These are phyloP conservation scores for Pachyramphus minor DNA, from an alignment of 2,113 vertebrate species.

Conservation along the genomic window DNA sequence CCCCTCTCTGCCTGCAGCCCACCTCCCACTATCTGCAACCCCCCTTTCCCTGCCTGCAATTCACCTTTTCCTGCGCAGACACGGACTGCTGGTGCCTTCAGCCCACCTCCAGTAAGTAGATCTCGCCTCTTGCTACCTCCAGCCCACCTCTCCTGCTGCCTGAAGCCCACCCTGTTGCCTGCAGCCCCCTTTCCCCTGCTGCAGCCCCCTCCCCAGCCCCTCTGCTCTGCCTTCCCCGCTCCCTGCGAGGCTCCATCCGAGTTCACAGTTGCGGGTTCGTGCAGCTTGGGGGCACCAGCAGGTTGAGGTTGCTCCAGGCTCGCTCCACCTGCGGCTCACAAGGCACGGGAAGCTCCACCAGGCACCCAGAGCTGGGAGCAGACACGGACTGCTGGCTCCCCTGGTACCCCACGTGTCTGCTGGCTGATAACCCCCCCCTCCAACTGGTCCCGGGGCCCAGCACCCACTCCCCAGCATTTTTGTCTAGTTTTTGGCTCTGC, in stretches of 20 bases:
- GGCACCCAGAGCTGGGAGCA: neutral
- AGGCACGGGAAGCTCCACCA: neutral
- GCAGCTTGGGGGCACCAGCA: slow-evolving; percentile 35
- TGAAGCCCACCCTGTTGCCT: neutral
- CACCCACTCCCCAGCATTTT: accelerated
- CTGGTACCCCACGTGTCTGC: accelerated
- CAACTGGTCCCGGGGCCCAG: neutral
- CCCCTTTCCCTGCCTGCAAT: neutral
- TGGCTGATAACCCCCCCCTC: neutral
- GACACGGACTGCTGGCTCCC: neutral
- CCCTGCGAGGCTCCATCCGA: neutral
- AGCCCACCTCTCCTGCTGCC: neutral
- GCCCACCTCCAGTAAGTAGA: neutral
- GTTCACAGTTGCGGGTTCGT: neutral
- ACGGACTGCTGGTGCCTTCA: neutral
- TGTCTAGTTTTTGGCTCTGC: accelerated
- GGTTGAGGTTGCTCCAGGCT: neutral
- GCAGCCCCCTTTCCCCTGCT: neutral
- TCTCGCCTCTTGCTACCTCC: too few species aligned
- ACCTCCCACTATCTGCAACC: neutral
- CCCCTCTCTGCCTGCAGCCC: too few species aligned
- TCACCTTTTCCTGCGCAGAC: too few species aligned
- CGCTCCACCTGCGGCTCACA: neutral
- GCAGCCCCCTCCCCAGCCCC: neutral
- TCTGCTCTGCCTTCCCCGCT: neutral